phyloP scores from a whole-genome alignment of 2,888 invertebrate species.

The Dermolepida albohirtum region DNA sequence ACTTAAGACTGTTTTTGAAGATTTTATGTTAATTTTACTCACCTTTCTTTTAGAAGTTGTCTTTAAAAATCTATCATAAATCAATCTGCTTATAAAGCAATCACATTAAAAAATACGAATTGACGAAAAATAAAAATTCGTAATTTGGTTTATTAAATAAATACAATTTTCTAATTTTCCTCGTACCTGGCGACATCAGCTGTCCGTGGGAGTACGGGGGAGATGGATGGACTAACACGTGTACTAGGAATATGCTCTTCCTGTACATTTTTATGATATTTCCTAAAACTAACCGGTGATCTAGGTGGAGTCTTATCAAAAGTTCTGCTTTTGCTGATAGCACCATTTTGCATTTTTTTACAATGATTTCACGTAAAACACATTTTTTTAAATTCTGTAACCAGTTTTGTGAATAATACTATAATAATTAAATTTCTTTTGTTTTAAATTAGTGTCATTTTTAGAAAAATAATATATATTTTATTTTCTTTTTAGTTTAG shows the following conservation, averaged over 20 bases:
- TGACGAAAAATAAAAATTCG: too few relatives aligned
- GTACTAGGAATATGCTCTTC: slow-evolving; percentile 5
- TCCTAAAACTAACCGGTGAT: slow-evolving; percentile 23
- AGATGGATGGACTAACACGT: slow-evolving; percentile 21
- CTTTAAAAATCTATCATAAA: too few relatives aligned
- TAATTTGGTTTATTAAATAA: neutral
- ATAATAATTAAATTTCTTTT: too few relatives aligned
- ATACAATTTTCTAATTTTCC: neutral
- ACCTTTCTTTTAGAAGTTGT: too few relatives aligned
- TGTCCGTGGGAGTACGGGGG: slow-evolving; percentile 33
- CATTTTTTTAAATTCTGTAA: neutral
- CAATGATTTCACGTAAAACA: neutral
- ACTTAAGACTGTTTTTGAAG: too few relatives aligned
- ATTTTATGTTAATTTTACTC: too few relatives aligned
- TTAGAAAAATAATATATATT: slow-evolving; percentile 12
- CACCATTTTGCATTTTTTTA: slow-evolving; percentile 41
- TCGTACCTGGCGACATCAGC: slow-evolving; percentile 16
- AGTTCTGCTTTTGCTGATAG: slow-evolving; percentile 21
- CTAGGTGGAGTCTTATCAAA: slow-evolving; percentile 11
- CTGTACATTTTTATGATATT: slow-evolving; percentile 13
- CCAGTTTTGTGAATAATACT: neutral
- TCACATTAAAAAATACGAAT: too few relatives aligned
- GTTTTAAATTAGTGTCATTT: neutral
- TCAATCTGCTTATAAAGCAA: too few relatives aligned
- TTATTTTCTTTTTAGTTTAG: neutral